phyloP scores from a whole-genome alignment of 2,888 invertebrate species.

The Calliphora vomitoria region DNA sequence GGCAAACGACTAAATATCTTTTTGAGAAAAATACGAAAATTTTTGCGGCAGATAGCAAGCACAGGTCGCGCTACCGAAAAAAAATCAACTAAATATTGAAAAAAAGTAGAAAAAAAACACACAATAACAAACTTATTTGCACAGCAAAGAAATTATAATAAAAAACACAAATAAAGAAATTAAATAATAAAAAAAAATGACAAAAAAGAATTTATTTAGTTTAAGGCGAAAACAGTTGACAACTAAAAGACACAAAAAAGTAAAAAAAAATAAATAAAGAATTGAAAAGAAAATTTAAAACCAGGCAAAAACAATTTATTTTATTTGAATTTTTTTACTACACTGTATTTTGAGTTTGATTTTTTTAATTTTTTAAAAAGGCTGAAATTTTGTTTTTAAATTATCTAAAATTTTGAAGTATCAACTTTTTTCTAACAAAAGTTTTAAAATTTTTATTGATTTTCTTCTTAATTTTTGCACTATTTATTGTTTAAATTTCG shows the following conservation, averaged over 20 bases:
- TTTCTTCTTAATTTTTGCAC: background rate
- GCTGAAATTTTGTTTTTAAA: no score
- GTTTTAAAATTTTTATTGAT: background rate
- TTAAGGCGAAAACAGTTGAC: slow-evolving; percentile 59
- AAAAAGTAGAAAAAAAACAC: slow-evolving; percentile 39
- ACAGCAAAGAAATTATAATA: slow-evolving; percentile 46
- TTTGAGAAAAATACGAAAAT: slow-evolving; percentile 58
- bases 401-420: no score
- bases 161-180: slow-evolving; percentile 58
- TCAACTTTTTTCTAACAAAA: no score
- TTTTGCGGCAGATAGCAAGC: slow-evolving; percentile 74
- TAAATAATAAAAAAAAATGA: slow-evolving; percentile 54
- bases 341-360: slow-evolving; percentile 31
- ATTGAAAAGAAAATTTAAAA: slow-evolving; percentile 10
- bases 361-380: background rate
- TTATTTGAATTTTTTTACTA: slow-evolving; percentile 28
- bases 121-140: slow-evolving; percentile 62
- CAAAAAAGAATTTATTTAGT: slow-evolving; percentile 25
- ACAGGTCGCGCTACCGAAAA: slow-evolving; percentile 70
- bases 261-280: slow-evolving; percentile 35
- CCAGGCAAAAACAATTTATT: slow-evolving; percentile 28
- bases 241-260: slow-evolving; percentile 47
- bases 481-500: background rate
- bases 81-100: slow-evolving; percentile 42
- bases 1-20: slow-evolving; percentile 75